A percentile compares a stretch with the other conserved stretches of the same genome.
Evolutionary conservation across 2,113 vertebrate species (phyloP).

Genomic region (Daphoenositta chrysoptera): DNA sequence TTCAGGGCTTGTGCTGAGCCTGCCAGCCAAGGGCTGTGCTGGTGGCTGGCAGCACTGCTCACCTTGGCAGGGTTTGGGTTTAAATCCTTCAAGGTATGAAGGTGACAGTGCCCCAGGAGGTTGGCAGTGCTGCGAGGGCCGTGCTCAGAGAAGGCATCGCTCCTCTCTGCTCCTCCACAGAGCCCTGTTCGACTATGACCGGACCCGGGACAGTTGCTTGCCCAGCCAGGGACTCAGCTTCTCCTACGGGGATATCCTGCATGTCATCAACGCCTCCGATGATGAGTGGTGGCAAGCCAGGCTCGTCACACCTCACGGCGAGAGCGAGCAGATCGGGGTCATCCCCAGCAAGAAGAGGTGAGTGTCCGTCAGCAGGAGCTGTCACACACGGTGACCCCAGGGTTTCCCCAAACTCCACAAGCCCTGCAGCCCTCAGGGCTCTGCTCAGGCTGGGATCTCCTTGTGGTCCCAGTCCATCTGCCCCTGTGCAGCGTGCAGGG

Average conservation of each 20-base stretch:
- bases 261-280: conserved; percentile 96
- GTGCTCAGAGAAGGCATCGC: accelerated
- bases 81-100: background rate
- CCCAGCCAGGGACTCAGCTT: conserved; percentile 98
- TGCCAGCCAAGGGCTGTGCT: accelerated
- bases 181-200: conserved; percentile 97
- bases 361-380: background rate
- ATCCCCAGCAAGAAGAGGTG: conserved; percentile 99
- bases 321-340: conserved; percentile 97
- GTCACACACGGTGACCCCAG: accelerated
- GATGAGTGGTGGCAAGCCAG: conserved; percentile 99
- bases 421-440: background rate
- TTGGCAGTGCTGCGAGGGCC: background rate
- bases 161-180: conserved; percentile 59
- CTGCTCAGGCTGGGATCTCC: background rate
- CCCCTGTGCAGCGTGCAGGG: accelerated
- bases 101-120: background rate
- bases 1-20: background rate
- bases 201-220: conserved; percentile 95
- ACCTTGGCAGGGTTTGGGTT: background rate
- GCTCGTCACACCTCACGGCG: conserved; percentile 92
- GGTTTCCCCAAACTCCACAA: accelerated
- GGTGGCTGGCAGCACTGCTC: background rate
- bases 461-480: background rate
- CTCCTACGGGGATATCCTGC: conserved; percentile 95